Percentiles rank a stretch among this genome's conserved stretches.
Conservation (phyloP, 1,140 invertebrate genomes). For the Drosophila insularis region DNA sequence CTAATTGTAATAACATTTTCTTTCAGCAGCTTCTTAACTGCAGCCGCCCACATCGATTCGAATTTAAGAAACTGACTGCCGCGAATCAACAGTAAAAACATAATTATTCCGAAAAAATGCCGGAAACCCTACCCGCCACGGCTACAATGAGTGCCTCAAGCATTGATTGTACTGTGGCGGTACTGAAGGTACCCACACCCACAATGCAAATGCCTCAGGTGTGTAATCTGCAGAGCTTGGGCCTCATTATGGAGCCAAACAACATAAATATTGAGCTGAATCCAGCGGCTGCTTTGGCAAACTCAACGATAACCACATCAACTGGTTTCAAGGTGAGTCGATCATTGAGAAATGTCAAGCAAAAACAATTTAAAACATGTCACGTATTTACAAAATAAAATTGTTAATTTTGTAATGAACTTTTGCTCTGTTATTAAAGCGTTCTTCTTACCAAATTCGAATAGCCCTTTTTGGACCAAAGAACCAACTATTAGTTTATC, state of each 20-base stretch:
- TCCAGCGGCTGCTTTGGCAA: constrained; percentile 47
- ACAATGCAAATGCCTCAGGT: constrained; percentile 67
- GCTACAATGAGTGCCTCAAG: constrained; percentile 69
- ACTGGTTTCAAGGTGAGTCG: constrained; percentile 58
- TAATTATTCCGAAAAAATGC: constrained; percentile 41
- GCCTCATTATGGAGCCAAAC: constrained; percentile 72
- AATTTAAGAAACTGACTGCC: not conserved
- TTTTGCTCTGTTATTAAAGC: too few species aligned
- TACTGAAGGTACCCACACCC: constrained; percentile 70
- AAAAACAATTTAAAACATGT: too few species aligned
- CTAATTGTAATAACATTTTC: not conserved
- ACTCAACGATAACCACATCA: constrained; percentile 7
- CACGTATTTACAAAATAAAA: too few species aligned
- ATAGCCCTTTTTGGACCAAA: too few species aligned
- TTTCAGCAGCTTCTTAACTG: not conserved
- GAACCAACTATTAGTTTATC: too few species aligned
- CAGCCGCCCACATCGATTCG: not conserved
- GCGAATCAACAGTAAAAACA: constrained; percentile 19
- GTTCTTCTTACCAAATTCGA: too few species aligned
- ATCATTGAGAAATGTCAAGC: not conserved
- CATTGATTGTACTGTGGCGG: constrained; percentile 69
- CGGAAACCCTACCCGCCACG: constrained; percentile 69
- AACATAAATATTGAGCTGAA: constrained; percentile 70
- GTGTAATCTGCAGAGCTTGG: constrained; percentile 65
- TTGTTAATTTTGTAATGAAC: too few species aligned